Percentiles rank a stretch among this genome's conserved stretches.
phyloP scores from a whole-genome alignment of 2,888 invertebrate species.

The Malthinus flaveolus region DNA sequence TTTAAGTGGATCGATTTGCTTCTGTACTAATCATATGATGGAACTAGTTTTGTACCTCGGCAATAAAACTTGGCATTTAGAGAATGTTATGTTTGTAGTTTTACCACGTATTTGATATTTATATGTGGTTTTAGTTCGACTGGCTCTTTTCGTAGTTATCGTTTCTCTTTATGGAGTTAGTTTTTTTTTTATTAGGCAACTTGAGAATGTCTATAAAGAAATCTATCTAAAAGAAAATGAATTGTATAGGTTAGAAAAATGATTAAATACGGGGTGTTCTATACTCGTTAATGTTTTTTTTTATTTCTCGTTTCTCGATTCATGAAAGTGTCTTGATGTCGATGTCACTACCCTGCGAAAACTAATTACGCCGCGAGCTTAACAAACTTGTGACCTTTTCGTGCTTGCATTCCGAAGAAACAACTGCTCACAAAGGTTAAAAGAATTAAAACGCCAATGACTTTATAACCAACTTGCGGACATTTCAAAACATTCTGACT shows the following conservation, averaged over 20 bases:
- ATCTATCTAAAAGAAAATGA: slow-evolving; percentile 12
- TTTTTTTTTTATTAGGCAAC: slow-evolving; percentile 9
- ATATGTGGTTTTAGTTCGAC: slow-evolving; percentile 16
- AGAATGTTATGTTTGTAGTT: slow-evolving; percentile 20
- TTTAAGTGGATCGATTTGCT: slow-evolving; percentile 2
- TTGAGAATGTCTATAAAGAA: slow-evolving; percentile 13
- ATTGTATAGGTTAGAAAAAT: slow-evolving; percentile 1
- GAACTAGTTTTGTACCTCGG: slow-evolving; percentile 13
- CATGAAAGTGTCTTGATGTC: too few relatives aligned
- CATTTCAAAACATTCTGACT: too few relatives aligned
- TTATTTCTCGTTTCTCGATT: too few relatives aligned
- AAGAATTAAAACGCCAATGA: too few relatives aligned
- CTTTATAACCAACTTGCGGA: too few relatives aligned
- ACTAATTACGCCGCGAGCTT: too few relatives aligned
- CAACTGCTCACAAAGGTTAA: too few relatives aligned
- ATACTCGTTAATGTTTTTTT: too few relatives aligned
- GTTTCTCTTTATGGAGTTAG: slow-evolving; percentile 12
- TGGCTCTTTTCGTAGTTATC: slow-evolving; percentile 15
- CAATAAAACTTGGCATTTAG: slow-evolving; percentile 14
- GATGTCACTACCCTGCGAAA: too few relatives aligned
- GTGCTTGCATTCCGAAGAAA: too few relatives aligned
- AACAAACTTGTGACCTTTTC: too few relatives aligned
- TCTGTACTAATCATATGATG: slow-evolving; percentile 2
- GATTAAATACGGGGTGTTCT: background rate
- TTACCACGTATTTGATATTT: slow-evolving; percentile 20